These are phyloP conservation scores for Drosophila serrata DNA, from an alignment of 1,140 invertebrate species.

Conservation along the genomic window DNA sequence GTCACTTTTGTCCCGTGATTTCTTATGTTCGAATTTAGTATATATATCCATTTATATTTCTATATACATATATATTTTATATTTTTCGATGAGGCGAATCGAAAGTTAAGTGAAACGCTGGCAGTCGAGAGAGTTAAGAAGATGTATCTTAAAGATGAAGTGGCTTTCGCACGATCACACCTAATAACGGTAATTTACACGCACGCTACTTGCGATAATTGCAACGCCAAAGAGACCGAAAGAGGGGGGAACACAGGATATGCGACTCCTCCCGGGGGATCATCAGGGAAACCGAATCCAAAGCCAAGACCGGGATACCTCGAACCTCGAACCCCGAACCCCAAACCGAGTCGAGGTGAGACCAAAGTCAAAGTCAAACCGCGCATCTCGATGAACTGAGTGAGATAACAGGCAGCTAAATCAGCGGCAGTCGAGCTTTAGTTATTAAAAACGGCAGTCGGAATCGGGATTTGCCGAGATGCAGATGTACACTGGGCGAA, in stretches of 20 bases:
- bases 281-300: constrained; percentile 24
- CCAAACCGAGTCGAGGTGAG: constrained; percentile 29
- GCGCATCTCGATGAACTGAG: constrained; percentile 72
- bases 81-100: constrained; percentile 18
- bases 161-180: constrained; percentile 78
- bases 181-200: constrained; percentile 85
- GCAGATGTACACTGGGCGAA: constrained; percentile 17
- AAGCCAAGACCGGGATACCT: constrained; percentile 14
- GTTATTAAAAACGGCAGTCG: constrained; percentile 77
- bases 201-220: constrained; percentile 75
- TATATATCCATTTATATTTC: not conserved
- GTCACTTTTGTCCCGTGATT: constrained; percentile 40
- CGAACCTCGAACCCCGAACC: constrained; percentile 9
- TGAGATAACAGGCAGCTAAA: constrained; percentile 70
- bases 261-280: constrained; percentile 11
- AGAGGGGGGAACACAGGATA: constrained; percentile 56
- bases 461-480: constrained; percentile 37
- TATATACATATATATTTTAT: constrained; percentile 10
- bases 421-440: constrained; percentile 45
- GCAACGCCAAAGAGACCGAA: constrained; percentile 57
- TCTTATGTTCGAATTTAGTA: too few relatives aligned
- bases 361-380: constrained; percentile 45
- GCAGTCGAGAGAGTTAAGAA: not conserved
- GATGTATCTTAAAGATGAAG: constrained; percentile 26
- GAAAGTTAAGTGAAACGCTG: constrained; percentile 69